phyloP scores from a whole-genome alignment of 2,888 invertebrate species.

The Platycnemis pennipes region DNA sequence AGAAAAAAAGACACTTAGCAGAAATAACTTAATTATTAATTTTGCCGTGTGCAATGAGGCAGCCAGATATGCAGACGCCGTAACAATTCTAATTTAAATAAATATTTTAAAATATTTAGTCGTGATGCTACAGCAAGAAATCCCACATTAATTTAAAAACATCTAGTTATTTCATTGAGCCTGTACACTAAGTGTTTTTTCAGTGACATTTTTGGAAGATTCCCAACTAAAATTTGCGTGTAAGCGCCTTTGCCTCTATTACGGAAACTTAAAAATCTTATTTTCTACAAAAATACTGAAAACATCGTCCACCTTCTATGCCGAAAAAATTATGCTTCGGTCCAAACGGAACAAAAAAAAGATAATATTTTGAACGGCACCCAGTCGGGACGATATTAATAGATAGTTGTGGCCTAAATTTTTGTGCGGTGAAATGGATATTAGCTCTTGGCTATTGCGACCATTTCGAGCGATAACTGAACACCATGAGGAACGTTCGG shows the following conservation, averaged over 20 bases:
- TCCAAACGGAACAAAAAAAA: neutral
- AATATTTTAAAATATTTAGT: too few relatives aligned
- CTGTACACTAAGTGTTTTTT: neutral
- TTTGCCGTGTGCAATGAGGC: too few relatives aligned
- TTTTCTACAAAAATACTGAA: neutral
- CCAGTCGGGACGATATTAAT: neutral
- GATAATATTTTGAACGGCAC: neutral
- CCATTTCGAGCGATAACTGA: too few relatives aligned
- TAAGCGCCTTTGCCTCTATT: neutral
- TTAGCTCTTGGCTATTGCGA: too few relatives aligned
- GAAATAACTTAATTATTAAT: too few relatives aligned
- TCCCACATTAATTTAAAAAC: neutral
- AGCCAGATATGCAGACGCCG: too few relatives aligned
- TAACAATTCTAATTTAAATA: too few relatives aligned
- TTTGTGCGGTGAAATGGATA: too few relatives aligned
- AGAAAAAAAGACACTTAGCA: too few relatives aligned
- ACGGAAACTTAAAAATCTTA: neutral
- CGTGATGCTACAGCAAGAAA: neutral
- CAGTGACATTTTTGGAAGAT: neutral
- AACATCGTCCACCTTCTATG: neutral
- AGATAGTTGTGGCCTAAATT: too few relatives aligned
- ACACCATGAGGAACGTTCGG: too few relatives aligned
- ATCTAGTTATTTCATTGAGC: neutral
- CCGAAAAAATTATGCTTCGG: neutral
- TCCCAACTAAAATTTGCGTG: neutral